phyloP scores from a whole-genome alignment of 64 coral and sea anemone species.

The Montipora foliosa region DNA sequence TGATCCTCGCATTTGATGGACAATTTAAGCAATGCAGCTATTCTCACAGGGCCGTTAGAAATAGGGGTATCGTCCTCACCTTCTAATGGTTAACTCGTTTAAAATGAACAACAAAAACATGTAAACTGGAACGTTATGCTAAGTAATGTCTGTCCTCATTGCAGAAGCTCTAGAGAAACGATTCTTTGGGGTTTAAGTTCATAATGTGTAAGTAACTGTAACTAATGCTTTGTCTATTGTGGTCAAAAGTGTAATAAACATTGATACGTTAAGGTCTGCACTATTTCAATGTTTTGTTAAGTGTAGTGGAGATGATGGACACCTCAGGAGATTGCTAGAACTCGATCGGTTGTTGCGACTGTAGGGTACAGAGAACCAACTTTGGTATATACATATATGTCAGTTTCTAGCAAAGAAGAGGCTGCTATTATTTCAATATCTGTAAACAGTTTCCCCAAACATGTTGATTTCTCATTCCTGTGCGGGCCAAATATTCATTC shows the following conservation, averaged over 20 bases:
- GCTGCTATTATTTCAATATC: too few relatives aligned
- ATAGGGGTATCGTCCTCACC: too few relatives aligned
- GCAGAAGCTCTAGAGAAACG: constrained; percentile 64
- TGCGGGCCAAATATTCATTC: too few relatives aligned
- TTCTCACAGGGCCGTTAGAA: too few relatives aligned
- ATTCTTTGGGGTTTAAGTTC: constrained; percentile 63
- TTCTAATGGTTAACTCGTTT: too few relatives aligned
- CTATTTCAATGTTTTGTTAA: constrained; percentile 67
- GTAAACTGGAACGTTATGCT: constrained; percentile 65
- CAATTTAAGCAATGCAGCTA: too few relatives aligned
- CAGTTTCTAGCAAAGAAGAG: too few relatives aligned
- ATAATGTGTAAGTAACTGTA: constrained; percentile 60
- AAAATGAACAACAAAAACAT: constrained; percentile 54
- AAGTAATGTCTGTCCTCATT: constrained; percentile 1
- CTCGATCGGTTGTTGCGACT: constrained; percentile 39
- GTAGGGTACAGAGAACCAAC: background rate
- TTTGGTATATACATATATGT: too few relatives aligned
- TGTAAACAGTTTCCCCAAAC: too few relatives aligned
- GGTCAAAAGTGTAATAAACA: constrained; percentile 29
- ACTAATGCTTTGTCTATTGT: constrained; percentile 49
- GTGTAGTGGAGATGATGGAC: constrained; percentile 40
- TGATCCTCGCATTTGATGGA: too few relatives aligned
- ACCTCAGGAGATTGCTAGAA: constrained; percentile 57
- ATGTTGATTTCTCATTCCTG: too few relatives aligned
- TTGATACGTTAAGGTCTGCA: constrained; percentile 59